Conservation (phyloP, 2,888 invertebrate species). For the Calliphora vomitoria region DNA sequence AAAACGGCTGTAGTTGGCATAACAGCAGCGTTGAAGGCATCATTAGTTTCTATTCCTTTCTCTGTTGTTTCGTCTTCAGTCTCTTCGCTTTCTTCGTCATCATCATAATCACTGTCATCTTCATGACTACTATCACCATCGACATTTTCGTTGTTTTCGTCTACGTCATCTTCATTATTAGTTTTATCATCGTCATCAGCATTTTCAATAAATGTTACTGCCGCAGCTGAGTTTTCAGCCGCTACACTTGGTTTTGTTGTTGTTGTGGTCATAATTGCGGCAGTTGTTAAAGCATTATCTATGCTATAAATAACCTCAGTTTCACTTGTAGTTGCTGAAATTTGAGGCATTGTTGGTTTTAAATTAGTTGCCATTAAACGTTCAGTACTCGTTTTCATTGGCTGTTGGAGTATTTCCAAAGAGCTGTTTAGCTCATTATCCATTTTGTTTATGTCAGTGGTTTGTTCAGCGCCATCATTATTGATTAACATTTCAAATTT, state of each 20-base stretch:
- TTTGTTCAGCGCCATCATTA: background rate
- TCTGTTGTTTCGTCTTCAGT: slow-evolving; percentile 60
- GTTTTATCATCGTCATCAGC: slow-evolving; percentile 11
- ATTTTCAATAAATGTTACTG: slow-evolving; percentile 34
- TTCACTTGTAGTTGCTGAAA: slow-evolving; percentile 24
- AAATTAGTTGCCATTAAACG: slow-evolving; percentile 25
- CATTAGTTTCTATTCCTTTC: slow-evolving; percentile 58
- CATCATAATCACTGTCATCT: slow-evolving; percentile 62
- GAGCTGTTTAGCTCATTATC: slow-evolving; percentile 16
- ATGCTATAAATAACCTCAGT: slow-evolving; percentile 22
- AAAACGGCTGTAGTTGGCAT: slow-evolving; percentile 1
- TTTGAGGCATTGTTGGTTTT: slow-evolving; percentile 27
- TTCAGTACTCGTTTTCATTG: slow-evolving; percentile 18
- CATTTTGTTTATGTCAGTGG: background rate
- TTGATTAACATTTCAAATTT: slow-evolving; percentile 32
- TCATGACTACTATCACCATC: slow-evolving; percentile 74
- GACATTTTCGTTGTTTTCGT: background rate
- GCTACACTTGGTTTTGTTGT: slow-evolving; percentile 34
- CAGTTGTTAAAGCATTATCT: slow-evolving; percentile 75
- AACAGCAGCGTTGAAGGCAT: slow-evolving; percentile 1
- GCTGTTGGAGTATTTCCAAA: background rate
- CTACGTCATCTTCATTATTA: slow-evolving; percentile 17
- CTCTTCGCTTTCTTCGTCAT: slow-evolving; percentile 74
- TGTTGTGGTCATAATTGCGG: slow-evolving; percentile 74
- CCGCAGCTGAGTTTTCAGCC: slow-evolving; percentile 4